These are phyloP conservation scores for Collichthys lucidus DNA, from an alignment of 2,113 vertebrate species.

Conservation along the genomic window DNA sequence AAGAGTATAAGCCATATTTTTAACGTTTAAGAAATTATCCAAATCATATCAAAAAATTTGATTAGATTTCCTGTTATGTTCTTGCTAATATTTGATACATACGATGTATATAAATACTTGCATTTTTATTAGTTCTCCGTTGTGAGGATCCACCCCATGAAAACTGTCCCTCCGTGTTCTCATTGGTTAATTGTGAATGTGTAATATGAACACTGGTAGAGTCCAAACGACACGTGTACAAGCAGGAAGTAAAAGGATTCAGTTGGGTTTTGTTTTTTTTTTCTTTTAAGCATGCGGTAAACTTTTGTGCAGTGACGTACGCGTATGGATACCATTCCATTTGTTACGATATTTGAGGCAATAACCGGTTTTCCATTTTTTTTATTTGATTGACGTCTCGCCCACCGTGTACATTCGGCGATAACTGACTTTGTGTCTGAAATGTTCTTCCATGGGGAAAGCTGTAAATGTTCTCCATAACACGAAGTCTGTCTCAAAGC, in stretches of 20 bases:
- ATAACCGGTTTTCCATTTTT: constrained; percentile 80
- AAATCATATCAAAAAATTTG: constrained; percentile 80
- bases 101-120: constrained; percentile 72
- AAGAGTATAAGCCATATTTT: constrained; percentile 89
- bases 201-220: constrained; percentile 32
- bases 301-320: constrained; percentile 69
- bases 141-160: constrained; percentile 61
- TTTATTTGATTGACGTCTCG: constrained; percentile 42
- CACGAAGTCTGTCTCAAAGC: constrained; percentile 46
- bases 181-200: constrained; percentile 54
- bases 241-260: constrained; percentile 45
- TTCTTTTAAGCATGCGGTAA: constrained; percentile 77
- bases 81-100: constrained; percentile 79
- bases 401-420: constrained; percentile 32
- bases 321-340: constrained; percentile 55
- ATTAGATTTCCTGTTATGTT: constrained; percentile 76
- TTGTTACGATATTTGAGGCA: constrained; percentile 82
- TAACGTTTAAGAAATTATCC: constrained; percentile 82
- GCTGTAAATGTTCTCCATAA: constrained; percentile 39
- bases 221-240: constrained; percentile 32
- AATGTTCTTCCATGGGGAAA: constrained; percentile 71
- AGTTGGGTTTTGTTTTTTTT: constrained; percentile 13
- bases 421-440: constrained; percentile 51
- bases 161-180: constrained; percentile 44
- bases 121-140: constrained; percentile 65